Evolutionary conservation across 2,888 invertebrate species (phyloP), one percentile per base, ranked within the genome.

Genomic region (Phorcus lineatus): DNA sequence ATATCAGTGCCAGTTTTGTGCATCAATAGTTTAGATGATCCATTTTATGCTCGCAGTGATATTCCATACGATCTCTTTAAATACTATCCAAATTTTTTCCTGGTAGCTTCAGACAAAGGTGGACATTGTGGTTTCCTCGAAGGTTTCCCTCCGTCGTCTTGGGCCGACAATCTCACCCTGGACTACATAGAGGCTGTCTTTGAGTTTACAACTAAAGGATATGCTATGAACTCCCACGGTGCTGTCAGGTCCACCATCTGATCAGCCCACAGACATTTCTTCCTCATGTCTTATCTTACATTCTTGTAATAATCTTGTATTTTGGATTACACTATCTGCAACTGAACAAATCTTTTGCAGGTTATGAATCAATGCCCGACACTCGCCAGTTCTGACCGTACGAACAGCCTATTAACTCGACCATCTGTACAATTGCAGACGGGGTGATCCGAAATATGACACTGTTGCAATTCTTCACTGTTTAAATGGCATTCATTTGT

Each of bases 91-190:
- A 91, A 92, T 80, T 87, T 91, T 79, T 80, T 92, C 28, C 85
- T 92, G 22, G 89, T 88, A 6, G 86, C 86, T 1, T 87, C 91
- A 1, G 87, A 89, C n/a, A 85, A 85, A 74, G 92, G 92, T 11
- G 92, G 92, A 1, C 92, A 92, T 80, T 91, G 91, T 83, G 91
- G 91, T 7, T 92, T 92, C 81, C 81, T 91, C 28, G 90, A 92
- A 75, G 85, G 87, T 9, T 76, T 85, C 0, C 78, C 83, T 0
- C 85, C 84, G 11, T 66, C 74, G 7, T 87, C 87, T 2, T 91
- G 90, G 90, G 87, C 90, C 2, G 87, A 88, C 54, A 74, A 78
- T 7, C 40, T 90, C 36, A 82, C 86, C 1, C 31, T 90, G 36
- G 88, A 89, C 36, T 90, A 88, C 79, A 67, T 90, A 13, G 86